phyloP scores from a whole-genome alignment of 2,113 vertebrate genomes.

The Halichoeres trimaculatus region DNA sequence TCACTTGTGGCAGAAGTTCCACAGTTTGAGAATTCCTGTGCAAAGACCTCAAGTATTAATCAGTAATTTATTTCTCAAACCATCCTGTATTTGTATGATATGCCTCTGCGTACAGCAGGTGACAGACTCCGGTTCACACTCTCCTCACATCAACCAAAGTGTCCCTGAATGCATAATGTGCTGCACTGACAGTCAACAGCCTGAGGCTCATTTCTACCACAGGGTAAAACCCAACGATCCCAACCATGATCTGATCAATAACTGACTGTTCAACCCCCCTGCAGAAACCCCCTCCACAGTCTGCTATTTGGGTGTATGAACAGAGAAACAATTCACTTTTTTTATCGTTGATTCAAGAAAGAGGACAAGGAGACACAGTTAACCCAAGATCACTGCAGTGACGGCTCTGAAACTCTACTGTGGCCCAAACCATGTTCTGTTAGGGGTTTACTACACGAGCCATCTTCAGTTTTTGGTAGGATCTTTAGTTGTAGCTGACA shows the following conservation, averaged over 20 bases:
- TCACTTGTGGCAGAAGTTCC: no score
- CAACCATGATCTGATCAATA: conserved; percentile 52
- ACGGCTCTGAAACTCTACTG: no score
- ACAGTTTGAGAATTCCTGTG: no score
- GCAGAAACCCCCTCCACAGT: conserved; percentile 13
- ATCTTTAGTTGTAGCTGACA: no score
- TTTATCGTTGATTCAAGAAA: conserved; percentile 2
- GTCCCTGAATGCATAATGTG: conserved; percentile 48
- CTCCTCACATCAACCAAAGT: conserved; percentile 8
- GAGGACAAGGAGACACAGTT: no score
- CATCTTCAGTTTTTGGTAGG: no score
- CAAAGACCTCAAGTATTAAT: no score
- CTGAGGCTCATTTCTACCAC: conserved; percentile 35
- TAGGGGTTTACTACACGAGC: no score
- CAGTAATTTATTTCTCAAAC: no score
- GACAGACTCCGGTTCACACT: background rate
- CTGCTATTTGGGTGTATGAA: background rate
- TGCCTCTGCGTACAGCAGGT: background rate
- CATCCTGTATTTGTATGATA: background rate
- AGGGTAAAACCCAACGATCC: conserved; percentile 29
- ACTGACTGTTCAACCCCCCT: conserved; percentile 23
- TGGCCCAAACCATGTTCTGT: no score
- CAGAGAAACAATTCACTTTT: conserved; percentile 20
- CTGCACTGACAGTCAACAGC: conserved; percentile 45
- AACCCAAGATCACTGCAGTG: no score